A percentile compares a stretch with the other conserved stretches of the same genome.
Conservation (phyloP, 2,113 vertebrate genomes). For the Eulemur macaco region DNA sequence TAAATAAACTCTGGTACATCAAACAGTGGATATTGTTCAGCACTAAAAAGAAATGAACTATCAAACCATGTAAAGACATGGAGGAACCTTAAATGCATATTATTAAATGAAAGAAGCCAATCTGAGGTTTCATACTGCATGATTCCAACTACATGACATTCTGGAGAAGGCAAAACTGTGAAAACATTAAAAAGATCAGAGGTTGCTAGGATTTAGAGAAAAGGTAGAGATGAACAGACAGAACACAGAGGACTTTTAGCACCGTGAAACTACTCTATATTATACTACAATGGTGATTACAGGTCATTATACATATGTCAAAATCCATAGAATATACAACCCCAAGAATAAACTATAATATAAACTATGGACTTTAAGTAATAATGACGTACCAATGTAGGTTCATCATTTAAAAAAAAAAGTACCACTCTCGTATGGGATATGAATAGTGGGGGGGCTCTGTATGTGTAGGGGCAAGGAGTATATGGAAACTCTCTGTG, state of each 20-base stretch:
- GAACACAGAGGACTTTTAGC: background rate
- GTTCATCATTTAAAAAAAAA: background rate
- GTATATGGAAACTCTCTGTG: background rate
- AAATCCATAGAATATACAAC: background rate
- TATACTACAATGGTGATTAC: background rate
- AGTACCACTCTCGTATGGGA: background rate
- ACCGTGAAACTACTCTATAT: background rate
- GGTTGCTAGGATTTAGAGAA: background rate
- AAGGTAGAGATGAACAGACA: background rate
- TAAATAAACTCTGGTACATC: background rate
- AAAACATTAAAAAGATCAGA: background rate
- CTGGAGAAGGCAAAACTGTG: background rate
- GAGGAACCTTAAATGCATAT: background rate
- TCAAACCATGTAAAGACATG: background rate
- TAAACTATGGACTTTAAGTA: background rate
- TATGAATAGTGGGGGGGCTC: background rate
- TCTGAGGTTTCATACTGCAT: background rate
- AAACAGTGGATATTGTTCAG: background rate
- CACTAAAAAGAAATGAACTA: background rate
- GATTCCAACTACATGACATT: background rate
- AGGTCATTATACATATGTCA: background rate
- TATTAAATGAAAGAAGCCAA: background rate
- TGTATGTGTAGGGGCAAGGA: too few species aligned
- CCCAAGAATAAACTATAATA: background rate
- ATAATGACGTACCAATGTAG: background rate